Percentiles rank a stretch among this genome's conserved stretches.
Conservation (phyloP, 2,797 vertebrate species). For the Galago senegalensis region DNA sequence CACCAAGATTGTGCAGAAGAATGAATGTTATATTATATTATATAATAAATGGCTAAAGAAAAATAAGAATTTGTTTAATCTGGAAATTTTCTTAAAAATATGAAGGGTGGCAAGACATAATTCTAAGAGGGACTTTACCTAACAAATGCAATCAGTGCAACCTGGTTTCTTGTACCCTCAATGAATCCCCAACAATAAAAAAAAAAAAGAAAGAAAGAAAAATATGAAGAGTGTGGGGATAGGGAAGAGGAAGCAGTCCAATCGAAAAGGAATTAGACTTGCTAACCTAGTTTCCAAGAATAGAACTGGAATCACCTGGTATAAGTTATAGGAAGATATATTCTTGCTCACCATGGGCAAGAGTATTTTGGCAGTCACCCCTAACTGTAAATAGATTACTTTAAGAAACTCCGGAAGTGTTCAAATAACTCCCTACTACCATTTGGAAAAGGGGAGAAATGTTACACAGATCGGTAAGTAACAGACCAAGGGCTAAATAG, state of each 20-base stretch:
- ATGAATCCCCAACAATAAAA: too few species aligned
- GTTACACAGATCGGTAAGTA: not conserved
- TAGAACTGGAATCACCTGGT: not conserved
- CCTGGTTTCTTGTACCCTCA: too few species aligned
- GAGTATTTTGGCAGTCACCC: slow-evolving; percentile 40
- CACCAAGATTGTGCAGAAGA: slow-evolving; percentile 34
- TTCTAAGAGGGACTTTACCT: too few species aligned
- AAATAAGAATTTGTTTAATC: slow-evolving; percentile 31
- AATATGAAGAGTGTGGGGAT: not conserved
- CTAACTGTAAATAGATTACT: not conserved
- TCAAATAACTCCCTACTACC: not conserved
- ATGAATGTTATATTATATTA: not conserved
- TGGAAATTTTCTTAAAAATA: not conserved
- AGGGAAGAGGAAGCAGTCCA: not conserved
- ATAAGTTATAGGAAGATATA: slow-evolving; percentile 28
- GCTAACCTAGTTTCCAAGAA: slow-evolving; percentile 41
- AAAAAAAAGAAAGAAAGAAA: too few species aligned
- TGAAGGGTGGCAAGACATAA: not conserved
- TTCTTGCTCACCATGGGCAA: slow-evolving; percentile 9
- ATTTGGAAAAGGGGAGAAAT: not conserved
- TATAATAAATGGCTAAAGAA: not conserved
- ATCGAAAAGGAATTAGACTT: slow-evolving; percentile 53
- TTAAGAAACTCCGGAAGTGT: slow-evolving; percentile 10
- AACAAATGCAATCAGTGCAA: too few species aligned
- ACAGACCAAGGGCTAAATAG: not conserved